Evolutionary conservation across 2,888 invertebrate genomes (phyloP), one percentile per base, ranked within the genome.

Genomic region (Archips xylosteana): DNA sequence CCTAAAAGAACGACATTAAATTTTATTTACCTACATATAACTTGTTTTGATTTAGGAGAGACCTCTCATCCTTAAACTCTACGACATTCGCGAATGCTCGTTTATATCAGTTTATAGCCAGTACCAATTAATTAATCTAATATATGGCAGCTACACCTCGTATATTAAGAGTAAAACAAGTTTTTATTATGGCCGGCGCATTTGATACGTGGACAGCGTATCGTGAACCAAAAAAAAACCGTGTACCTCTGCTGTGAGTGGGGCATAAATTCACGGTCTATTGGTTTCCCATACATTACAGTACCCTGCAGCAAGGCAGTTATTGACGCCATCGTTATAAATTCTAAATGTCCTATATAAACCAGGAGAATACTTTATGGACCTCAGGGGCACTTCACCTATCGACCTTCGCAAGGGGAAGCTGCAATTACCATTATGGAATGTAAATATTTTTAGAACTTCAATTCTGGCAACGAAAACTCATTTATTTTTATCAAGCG

Each of bases 261-360:
- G 51, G 62, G 23, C 15, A 67, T 68, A 60, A 67, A 73, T 64
- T 68, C 77, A 78, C 83, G 78, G 81, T 81, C 78, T 78, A 76
- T 78, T 76, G 78, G 70, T 75, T 74, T 74, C 76, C 57, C 73
- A 76, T 69, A 77, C 78, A 76, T 78, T 68, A 73, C 45, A 63
- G 57, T 75, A 75, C 75, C 76, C 76, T 78, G 76, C 77, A 76
- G 79, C 76, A 77, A 73, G 75, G 78, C 81, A 78, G 79, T 84
- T 85, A 88, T 84, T 81, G 82, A 82, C 80, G 80, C 85, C 81
- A 87, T 88, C 83, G 87, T 84, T 87, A 81, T 89, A 86, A 86
- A 85, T 87, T 86, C 86, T 83, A 80, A 82, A 82, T 80, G 82
- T 83, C 89, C 87, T 88, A 85, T 85, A 86, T 85, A 91, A 91